Evolutionary conservation across 2,113 vertebrate genomes (phyloP), one percentile per base, ranked within the genome.

Genomic region (Eidolon helvum): DNA sequence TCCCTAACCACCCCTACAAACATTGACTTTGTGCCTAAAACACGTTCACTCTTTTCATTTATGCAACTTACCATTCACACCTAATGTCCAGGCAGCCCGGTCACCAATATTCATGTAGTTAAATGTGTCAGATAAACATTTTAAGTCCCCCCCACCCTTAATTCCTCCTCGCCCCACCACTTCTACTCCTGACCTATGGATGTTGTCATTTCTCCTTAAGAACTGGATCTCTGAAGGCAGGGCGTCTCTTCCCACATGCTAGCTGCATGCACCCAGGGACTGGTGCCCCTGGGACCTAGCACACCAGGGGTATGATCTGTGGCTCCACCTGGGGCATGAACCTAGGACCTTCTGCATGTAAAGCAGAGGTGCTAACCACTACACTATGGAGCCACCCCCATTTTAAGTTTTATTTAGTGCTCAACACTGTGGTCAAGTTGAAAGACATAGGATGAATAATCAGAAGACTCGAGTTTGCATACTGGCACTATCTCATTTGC

Each of bases 101-200:
- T 71, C 75, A 43, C 45, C 55, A 59, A 65, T 59, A 30, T 43
- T 19, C 50, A 35, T 53, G 28, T 33, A 35, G 59, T 83, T 92
- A 66, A 92, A 55, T 55, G 53, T 91, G 87, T 77, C 95, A 84
- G 59, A 90, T 92, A 87, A 92, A 66, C 19, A 87, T 65, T 50
- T 50, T 50, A 50, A 50, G 50, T 50, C 48, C 50, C 50, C 50
- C 50, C 16, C n/a, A n/a, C n/a, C 50, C 16, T 50, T 50, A 50
- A 50, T 16, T 0, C 50, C 50, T 50, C 15, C 15, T 50, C 1
- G 50, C 15, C 50, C 15, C 15, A 16, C 50, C 15, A 5, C 50
- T 50, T 50, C 15, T 15, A 50, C 50, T 50, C 50, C 50, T 50
- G 50, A 50, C 50, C 50, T 50, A 50, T 50, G 50, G 15, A 5